These are phyloP conservation scores for Carapus acus DNA, from an alignment of 2,797 vertebrate genomes.

Conservation along the genomic window DNA sequence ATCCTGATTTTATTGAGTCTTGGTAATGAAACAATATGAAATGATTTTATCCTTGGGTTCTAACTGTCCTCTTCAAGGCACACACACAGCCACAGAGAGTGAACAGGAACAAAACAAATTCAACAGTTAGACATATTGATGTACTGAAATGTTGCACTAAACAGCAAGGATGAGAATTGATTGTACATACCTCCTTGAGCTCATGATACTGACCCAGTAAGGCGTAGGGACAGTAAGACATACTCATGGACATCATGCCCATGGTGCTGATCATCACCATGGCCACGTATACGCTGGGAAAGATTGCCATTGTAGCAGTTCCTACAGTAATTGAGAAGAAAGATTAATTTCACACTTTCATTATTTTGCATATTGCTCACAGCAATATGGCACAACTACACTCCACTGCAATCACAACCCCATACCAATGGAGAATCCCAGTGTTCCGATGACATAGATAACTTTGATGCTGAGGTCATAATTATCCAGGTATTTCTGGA, in stretches of 20 bases:
- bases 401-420: neutral
- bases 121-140: too few relatives aligned
- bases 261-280: slow-evolving; percentile 97
- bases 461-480: slow-evolving; percentile 92
- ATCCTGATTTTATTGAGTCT: too few relatives aligned
- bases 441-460: slow-evolving; percentile 94
- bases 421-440: slow-evolving; percentile 85
- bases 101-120: too few relatives aligned
- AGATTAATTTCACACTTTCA: neutral
- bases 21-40: too few relatives aligned
- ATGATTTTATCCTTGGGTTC: too few relatives aligned
- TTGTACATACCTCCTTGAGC: slow-evolving; percentile 80
- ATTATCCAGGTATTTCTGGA: slow-evolving; percentile 96
- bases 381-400: too few relatives aligned
- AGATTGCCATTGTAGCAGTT: slow-evolving; percentile 91
- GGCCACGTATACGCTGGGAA: slow-evolving; percentile 88
- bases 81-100: too few relatives aligned
- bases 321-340: slow-evolving; percentile 62
- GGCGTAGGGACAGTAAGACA: slow-evolving; percentile 96
- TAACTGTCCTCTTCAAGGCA: too few relatives aligned
- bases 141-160: too few relatives aligned
- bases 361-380: too few relatives aligned
- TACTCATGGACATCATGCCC: slow-evolving; percentile 96
- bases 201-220: slow-evolving; percentile 98
- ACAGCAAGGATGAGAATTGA: too few relatives aligned